Evolutionary conservation across 2,888 invertebrate species (phyloP).

Genomic region (Xanthorhoe spadicearia): DNA sequence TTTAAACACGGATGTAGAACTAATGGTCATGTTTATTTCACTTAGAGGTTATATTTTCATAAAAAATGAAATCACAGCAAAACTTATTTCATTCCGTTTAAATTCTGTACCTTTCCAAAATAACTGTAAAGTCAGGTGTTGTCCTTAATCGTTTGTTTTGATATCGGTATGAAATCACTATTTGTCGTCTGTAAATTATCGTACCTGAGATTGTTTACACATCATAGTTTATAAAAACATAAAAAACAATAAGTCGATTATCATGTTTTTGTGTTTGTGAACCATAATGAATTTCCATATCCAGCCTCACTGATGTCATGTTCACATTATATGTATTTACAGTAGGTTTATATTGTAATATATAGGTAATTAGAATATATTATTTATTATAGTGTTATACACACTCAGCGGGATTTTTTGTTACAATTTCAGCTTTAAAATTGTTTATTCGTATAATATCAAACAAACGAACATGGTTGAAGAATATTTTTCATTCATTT

Average conservation of each 20-base stretch:
- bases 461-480: too few species aligned
- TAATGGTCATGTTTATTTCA: too few species aligned
- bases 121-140: background rate
- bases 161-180: background rate
- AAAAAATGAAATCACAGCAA: too few species aligned
- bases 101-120: background rate
- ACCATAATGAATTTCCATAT: background rate
- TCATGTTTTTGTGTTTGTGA: slow-evolving; percentile 9
- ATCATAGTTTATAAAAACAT: background rate
- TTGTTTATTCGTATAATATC: too few species aligned
- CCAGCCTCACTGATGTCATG: slow-evolving; percentile 5
- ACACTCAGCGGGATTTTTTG: too few species aligned
- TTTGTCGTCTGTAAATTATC: background rate
- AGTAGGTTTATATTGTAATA: too few species aligned
- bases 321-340: background rate
- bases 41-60: too few species aligned
- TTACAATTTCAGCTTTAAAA: too few species aligned
- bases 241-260: background rate
- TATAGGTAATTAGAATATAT: too few species aligned
- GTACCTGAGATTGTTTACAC: background rate
- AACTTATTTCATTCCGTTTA: background rate
- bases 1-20: too few species aligned
- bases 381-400: too few species aligned
- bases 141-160: background rate
- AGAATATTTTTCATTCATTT: too few species aligned